These are phyloP conservation scores for Gymnoscopelus braueri DNA, from an alignment of 2,797 vertebrate genomes.

Conservation along the genomic window DNA sequence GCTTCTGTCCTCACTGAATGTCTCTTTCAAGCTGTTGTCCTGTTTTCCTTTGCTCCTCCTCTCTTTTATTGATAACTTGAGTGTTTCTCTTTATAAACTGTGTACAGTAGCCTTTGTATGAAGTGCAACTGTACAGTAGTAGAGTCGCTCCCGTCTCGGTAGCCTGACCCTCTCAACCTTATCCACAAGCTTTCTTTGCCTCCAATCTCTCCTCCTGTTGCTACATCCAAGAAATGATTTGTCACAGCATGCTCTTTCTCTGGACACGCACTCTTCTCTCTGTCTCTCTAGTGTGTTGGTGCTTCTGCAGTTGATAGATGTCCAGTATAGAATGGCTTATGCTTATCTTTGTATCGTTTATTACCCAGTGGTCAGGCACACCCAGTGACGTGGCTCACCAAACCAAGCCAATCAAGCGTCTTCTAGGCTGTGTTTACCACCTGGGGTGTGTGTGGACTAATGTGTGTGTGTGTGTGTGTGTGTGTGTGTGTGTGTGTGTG, in stretches of 20 bases:
- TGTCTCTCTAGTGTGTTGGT: conserved; percentile 7
- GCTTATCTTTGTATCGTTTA: conserved; percentile 61
- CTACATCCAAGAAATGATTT: conserved; percentile 15
- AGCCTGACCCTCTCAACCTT: conserved; percentile 2
- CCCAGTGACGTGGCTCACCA: conserved; percentile 62
- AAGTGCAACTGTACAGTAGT: no score
- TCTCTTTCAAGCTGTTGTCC: not conserved
- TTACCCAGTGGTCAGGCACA: conserved; percentile 48
- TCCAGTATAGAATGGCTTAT: conserved; percentile 15
- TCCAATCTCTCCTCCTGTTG: not conserved
- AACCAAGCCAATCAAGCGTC: conserved; percentile 71
- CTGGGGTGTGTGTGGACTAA: conserved; percentile 38
- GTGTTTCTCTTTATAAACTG: no score
- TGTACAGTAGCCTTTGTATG: no score
- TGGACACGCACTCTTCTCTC: no score
- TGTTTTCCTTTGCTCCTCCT: not conserved
- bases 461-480: conserved; percentile 38
- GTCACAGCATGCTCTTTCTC: not conserved
- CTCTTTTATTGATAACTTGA: not conserved
- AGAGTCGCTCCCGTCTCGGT: no score
- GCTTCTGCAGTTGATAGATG: not conserved
- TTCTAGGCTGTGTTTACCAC: conserved; percentile 50
- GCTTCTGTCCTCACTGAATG: conserved; percentile 2
- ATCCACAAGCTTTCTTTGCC: not conserved
- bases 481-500: conserved; percentile 42